Base-by-base conservation (phyloP, 2,113 vertebrate species). In the Mus pahari region DNA sequence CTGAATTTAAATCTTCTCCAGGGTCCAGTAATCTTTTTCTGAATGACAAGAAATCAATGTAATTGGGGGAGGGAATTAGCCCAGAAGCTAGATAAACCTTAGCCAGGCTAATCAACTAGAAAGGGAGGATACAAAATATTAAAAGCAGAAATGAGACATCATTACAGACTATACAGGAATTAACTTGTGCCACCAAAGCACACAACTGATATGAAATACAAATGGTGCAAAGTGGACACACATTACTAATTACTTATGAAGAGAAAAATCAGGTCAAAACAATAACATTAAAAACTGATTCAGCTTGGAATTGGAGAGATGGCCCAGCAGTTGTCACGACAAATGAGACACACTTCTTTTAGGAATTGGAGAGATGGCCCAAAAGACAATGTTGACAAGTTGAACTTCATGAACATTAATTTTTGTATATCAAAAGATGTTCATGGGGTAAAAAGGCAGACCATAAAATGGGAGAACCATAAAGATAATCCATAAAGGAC, bases 161-260 rank as follows among this genome's bases (percentile, higher is more conserved):
- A 89, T 24, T 82, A 83, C 4, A 70, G 60, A 93, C 4, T 26
- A 26, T 53, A 89, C 9, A 78, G 28, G 71, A 86, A 70, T 28
- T 28, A 75, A 58, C 31, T n/a, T 81, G 9, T 71, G 39, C 62
- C 62, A 78, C 71, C 7, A 86, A 86, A 83, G 77, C 71, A 96
- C n/a, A 75, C 42, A 60, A 91, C 28, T 70, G 58, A 91, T 19
- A 60, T 10, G 20, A 88, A 94, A 88, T 1, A 3, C 3, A 60
- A 94, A 24, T 68, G 17, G 42, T 88, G 82, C 28, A 22, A 84
- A 92, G 82, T 45, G 45, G 42, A 75, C 36, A 62, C 13, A 45
- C 2, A 77, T 62, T 77, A 71, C 13, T 33, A 91, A 94, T 83
- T 77, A 91, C 58, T 91, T 79, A 93, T 60, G 26, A 84, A 89